Conservation (phyloP, 2,888 invertebrate species). For the Drosophila emarginata region DNA sequence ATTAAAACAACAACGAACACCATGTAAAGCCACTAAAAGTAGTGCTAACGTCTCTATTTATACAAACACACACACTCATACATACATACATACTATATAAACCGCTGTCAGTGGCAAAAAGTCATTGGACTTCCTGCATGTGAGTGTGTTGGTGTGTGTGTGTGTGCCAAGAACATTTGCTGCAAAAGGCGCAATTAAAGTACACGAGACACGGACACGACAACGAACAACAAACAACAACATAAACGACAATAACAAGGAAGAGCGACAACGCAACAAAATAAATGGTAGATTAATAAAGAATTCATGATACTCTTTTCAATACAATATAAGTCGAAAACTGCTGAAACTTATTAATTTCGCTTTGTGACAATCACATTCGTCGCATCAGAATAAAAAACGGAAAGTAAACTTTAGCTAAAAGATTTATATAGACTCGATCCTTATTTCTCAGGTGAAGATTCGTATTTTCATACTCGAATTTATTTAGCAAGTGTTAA, state of each 20-base stretch:
- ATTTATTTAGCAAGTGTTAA: no score
- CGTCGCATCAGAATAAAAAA: no score
- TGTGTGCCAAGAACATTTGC: conserved; percentile 48
- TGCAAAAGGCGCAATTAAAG: conserved; percentile 69
- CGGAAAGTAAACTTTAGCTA: no score
- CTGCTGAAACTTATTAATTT: no score
- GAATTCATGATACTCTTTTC: conserved; percentile 11
- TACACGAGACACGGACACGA: conserved; percentile 63
- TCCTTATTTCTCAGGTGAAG: no score
- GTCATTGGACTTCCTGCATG: conserved; percentile 68
- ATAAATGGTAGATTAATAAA: background rate
- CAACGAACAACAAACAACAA: conserved; percentile 53
- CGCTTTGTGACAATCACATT: no score
- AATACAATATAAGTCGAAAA: no score
- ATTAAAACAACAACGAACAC: conserved; percentile 53
- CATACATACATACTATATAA: conserved; percentile 30
- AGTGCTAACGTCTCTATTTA: conserved; percentile 72
- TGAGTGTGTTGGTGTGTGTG: conserved; percentile 17
- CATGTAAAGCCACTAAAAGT: conserved; percentile 56
- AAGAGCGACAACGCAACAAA: conserved; percentile 1
- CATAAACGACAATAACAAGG: conserved; percentile 43
- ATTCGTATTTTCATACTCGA: no score
- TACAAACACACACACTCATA: conserved; percentile 9
- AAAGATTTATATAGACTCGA: no score
- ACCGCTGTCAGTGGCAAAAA: conserved; percentile 56